Percentiles rank a stretch among this genome's conserved stretches.
Conservation (phyloP, 92 coral and sea anemone species). For the Siderastrea radians region DNA sequence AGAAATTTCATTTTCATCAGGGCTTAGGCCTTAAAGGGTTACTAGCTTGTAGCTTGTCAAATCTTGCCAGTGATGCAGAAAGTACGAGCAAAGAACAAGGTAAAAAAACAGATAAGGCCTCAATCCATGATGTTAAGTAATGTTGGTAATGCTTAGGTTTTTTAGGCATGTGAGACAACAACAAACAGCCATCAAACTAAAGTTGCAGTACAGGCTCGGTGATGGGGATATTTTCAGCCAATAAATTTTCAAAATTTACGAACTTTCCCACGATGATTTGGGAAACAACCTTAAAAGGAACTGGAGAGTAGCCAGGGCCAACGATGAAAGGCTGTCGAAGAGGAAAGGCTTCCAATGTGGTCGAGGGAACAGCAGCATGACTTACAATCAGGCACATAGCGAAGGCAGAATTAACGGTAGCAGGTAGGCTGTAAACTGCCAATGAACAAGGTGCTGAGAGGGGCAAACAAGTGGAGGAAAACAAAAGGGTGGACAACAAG, state of each 20-base stretch:
- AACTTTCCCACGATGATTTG: slow-evolving; percentile 29
- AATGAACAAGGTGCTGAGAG: too few species aligned
- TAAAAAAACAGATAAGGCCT: slow-evolving; percentile 28
- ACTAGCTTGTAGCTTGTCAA: slow-evolving; percentile 15
- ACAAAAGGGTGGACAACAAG: too few species aligned
- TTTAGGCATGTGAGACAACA: slow-evolving; percentile 1
- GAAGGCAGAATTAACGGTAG: too few species aligned
- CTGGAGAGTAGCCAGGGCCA: not conserved
- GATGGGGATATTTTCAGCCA: slow-evolving; percentile 9
- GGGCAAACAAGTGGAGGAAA: too few species aligned
- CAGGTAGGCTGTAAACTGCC: too few species aligned
- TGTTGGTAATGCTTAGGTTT: not conserved
- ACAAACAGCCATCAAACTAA: slow-evolving; percentile 36
- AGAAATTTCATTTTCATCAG: too few species aligned
- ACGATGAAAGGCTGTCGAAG: slow-evolving; percentile 3
- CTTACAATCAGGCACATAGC: too few species aligned
- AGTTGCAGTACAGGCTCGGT: slow-evolving; percentile 34
- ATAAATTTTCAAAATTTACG: slow-evolving; percentile 26
- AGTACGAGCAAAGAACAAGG: not conserved
- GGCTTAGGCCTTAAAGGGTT: not conserved
- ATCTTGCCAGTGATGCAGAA: not conserved
- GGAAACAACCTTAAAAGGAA: slow-evolving; percentile 19
- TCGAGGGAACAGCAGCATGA: not conserved
- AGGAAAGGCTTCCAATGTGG: too few species aligned
- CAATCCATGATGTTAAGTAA: slow-evolving; percentile 37